Conservation (phyloP, 2,888 invertebrate species). For the Mythimna lalbum region DNA sequence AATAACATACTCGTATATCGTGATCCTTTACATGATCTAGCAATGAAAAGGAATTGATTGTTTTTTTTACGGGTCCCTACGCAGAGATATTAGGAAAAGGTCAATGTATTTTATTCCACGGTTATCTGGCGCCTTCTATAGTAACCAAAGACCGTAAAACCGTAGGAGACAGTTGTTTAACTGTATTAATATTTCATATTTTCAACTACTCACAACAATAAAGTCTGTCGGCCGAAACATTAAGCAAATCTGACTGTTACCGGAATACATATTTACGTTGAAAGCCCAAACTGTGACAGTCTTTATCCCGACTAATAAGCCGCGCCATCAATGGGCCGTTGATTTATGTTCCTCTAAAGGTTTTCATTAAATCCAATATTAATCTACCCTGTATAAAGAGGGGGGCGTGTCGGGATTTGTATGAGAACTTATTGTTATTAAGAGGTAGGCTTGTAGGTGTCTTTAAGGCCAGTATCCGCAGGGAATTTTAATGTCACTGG, state of each 20-base stretch:
- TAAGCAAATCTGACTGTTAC: conserved; percentile 72
- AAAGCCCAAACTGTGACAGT: conserved; percentile 61
- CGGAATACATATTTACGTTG: conserved; percentile 68
- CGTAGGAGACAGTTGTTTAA: no score
- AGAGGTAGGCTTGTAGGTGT: conserved; percentile 30
- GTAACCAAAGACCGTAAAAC: no score
- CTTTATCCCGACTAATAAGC: conserved; percentile 70
- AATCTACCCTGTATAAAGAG: conserved; percentile 55
- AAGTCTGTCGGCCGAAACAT: conserved; percentile 1
- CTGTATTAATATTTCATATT: neutral
- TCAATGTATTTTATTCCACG: no score
- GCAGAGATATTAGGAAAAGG: no score
- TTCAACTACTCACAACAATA: neutral
- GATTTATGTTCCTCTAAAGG: conserved; percentile 71
- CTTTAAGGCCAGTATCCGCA: neutral
- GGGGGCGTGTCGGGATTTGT: conserved; percentile 49
- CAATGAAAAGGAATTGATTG: no score
- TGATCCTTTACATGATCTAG: no score
- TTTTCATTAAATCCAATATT: conserved; percentile 73
- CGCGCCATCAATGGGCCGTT: conserved; percentile 68
- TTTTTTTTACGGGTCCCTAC: no score
- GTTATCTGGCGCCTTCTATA: no score
- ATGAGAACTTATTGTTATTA: conserved; percentile 54
- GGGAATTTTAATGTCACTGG: conserved; percentile 16
- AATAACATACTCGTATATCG: no score